Evolutionary conservation across 2,113 vertebrate species (phyloP), one percentile per base, ranked within the genome.

Genomic region (Mus pahari): DNA sequence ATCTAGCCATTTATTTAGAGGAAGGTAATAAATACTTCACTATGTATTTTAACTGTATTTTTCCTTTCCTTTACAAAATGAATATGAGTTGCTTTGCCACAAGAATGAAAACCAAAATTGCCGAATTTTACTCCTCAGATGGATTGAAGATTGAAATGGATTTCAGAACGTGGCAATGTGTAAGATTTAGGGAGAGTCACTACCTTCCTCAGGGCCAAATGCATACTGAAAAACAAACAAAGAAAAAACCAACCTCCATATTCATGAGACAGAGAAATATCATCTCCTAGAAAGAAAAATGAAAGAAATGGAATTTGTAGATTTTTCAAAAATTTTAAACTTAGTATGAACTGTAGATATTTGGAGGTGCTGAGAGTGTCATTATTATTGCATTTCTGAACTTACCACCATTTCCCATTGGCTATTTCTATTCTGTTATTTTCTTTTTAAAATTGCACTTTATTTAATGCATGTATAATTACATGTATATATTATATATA

Each of bases 341-440:
- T 75, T 50, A 91, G n/a, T 64, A 6, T 66, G 22, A 7, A 73
- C 89, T 78, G 88, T 55, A 94, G 91, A 77, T 91, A 22, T 50
- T 60, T 31, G 55, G 14, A n/a, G 7, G 45, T 62, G 81, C 22
- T 74, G 28, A 86, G 89, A 91, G 6, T 78, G 17, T 89, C 20
- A 81, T 90, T 89, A 90, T 83, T 48, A 78, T 92, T 60, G 20
- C 7, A 58, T 93, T 83, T 77, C 1, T 33, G 45, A 89, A 26
- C 58, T 71, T 86, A 74, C 86, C 45, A 66, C 11, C 81, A 84
- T 75, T 8, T 64, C 7, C 50, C 6, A 64, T 39, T n/a, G 50
- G 19, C 42, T 60, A 3, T 11, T 33, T 93, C 82, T 82, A 16
- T 77, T 48, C 48, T 60, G 22, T 70, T 68, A 8, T 81, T 86